Percentiles rank a stretch among this genome's conserved stretches.
Conservation (phyloP, 2,888 invertebrate genomes). For the Zele albiditarsus region DNA sequence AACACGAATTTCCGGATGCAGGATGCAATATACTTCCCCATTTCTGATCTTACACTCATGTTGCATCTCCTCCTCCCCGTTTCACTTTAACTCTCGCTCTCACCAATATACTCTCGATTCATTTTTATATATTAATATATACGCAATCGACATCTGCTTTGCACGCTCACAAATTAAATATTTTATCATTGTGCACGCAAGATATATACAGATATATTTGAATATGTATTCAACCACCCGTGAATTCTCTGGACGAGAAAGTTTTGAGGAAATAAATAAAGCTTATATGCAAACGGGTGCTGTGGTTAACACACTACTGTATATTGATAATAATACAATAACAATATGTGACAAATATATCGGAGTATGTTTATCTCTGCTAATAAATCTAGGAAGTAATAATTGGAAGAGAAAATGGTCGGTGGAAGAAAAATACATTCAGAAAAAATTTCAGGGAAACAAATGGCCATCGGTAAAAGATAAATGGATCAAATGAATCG, state of each 20-base stretch:
- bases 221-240: conserved; percentile 17
- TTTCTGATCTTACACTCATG: not conserved
- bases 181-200: not conserved
- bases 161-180: conserved; percentile 17
- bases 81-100: conserved; percentile 14
- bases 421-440: no score
- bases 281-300: conserved; percentile 3
- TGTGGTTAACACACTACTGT: not conserved
- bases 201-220: not conserved
- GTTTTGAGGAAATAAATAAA: conserved; percentile 34
- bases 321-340: no score
- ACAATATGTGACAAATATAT: no score
- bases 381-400: no score
- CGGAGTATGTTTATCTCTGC: no score
- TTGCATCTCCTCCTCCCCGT: not conserved
- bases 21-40: not conserved
- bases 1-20: conserved; percentile 34
- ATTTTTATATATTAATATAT: not conserved
- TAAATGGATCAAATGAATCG: no score
- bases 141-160: conserved; percentile 26
- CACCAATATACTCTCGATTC: conserved; percentile 9
- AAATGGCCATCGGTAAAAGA: no score
- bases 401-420: no score
- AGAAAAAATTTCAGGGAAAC: no score
- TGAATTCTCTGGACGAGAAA: conserved; percentile 34